Evolutionary conservation across 2,888 invertebrate species (phyloP), one percentile per base, ranked within the genome.

Genomic region (Oxytorus armatus): DNA sequence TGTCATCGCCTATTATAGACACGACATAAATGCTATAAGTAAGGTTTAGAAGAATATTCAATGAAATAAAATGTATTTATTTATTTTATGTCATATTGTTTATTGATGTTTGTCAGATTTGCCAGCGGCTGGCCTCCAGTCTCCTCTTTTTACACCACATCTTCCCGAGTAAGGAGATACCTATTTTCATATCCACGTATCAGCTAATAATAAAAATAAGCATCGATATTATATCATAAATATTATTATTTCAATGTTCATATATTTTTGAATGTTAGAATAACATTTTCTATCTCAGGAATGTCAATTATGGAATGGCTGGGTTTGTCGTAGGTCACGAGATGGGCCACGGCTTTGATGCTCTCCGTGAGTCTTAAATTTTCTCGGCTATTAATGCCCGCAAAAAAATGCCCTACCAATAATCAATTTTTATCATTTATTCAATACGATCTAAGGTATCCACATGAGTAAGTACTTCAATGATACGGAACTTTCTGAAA

Each of bases 1-100:
- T 57, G 91, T 92, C 1, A 92, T 92, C 82, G 92, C 92, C 11
- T 92, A 86, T 78, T 91, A 92, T 74, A 88, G 88, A 39, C 51
- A 16, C 5, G 53, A 23, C 23, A 16, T 47, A 11, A 69, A 69
- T 21, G 44, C 53, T 53, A 47, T 69, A 4, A 69, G 69, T 69
- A 36, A 55, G 69, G 53, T 18, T 21, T 55, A 5, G n/a, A 51
- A 57, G n/a, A n/a, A 39, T 36, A 8, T 36, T 36, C 10, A 7
- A 36, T 8, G 36, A 7, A 47, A 1, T 14, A 47, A 14, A 10
- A 39, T 14, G 3, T 55, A 65, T 33, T 23, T 23, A 4, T 16
- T 57, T 0, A 57, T 16, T 36, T 57, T 18, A 29, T 29, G 5
- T 36, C 8, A 36, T 36, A n/a, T 36, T 36, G 8, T 36, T 10